Evolutionary conservation across 1,140 invertebrate species (phyloP), one percentile per base, ranked within the genome.

Genomic region (Zaprionus gabonicus): DNA sequence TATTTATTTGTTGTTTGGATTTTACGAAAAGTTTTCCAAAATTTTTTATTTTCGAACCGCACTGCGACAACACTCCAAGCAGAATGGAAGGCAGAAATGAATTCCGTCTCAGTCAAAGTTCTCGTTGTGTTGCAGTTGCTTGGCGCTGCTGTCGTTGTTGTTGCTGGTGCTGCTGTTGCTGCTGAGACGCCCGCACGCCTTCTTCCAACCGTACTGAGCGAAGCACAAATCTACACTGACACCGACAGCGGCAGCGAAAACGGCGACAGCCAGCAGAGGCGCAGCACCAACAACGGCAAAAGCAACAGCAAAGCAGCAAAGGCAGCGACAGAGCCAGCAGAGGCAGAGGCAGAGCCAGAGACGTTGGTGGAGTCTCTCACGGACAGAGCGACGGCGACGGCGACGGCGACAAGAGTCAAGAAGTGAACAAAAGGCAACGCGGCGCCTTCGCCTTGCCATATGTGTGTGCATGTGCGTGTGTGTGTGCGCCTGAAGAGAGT

Each of bases 211-310:
- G 83, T 73, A 85, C 86, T 77, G 76, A 85, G 90, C 91, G 91
- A 88, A 91, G 90, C 81, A 80, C 83, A 82, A 91, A 91, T 88
- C 76, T 91, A 92, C 90, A 91, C 90, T 92, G 90, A 91, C 46
- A 23, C 2, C 46, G 46, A 46, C 82, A 85, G 80, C 71, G 69
- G 49, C 77, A 79, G 78, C 81, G 57, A 77, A 66, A 62, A 63
- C 70, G 57, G 51, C 79, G 53, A 74, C 73, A 76, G 38, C 49
- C 74, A 69, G 78, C 80, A 70, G 64, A 62, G 74, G 74, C 72
- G 74, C 67, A 69, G 31, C 55, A 44, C 31, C 9, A 34, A 34
- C 31, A 34, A 34, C 31, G 31, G 31, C 7, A 34, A 34, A 34
- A 34, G 31, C 31, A 34, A 34, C 68, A 34, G 31, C 31, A 34